phyloP scores from a whole-genome alignment of 2,888 invertebrate genomes.

The Phlogophora meticulosa region DNA sequence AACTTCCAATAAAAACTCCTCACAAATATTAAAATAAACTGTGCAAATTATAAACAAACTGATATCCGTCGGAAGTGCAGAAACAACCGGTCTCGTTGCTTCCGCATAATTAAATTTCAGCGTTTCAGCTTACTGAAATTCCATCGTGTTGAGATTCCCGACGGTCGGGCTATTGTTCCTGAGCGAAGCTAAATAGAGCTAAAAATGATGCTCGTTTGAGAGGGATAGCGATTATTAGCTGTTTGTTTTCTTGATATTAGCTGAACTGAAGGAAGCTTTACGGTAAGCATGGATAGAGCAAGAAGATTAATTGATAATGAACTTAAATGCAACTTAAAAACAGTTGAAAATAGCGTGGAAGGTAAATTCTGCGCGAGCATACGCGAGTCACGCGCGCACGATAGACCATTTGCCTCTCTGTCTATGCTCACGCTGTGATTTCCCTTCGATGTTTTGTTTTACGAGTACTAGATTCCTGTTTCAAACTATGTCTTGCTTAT shows the following conservation, averaged over 20 bases:
- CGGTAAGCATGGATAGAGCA: neutral
- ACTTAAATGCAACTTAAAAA: too few relatives aligned
- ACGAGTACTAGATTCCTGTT: too few relatives aligned
- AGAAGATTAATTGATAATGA: too few relatives aligned
- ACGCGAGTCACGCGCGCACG: too few relatives aligned
- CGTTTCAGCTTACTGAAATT: constrained; percentile 80
- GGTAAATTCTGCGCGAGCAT: too few relatives aligned
- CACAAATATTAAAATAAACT: constrained; percentile 48
- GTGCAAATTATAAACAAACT: constrained; percentile 68
- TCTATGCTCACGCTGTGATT: too few relatives aligned
- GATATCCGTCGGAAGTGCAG: constrained; percentile 66
- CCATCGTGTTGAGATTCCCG: constrained; percentile 71
- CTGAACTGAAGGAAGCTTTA: neutral
- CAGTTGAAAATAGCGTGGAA: too few relatives aligned
- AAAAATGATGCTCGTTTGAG: constrained; percentile 43
- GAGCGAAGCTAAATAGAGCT: constrained; percentile 52
- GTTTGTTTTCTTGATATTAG: constrained; percentile 8
- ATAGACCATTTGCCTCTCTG: too few relatives aligned
- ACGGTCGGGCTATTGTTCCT: constrained; percentile 60
- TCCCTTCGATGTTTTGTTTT: too few relatives aligned
- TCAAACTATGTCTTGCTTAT: too few relatives aligned
- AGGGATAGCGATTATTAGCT: constrained; percentile 22
- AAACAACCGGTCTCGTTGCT: constrained; percentile 72
- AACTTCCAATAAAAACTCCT: neutral
- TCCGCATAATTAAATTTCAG: constrained; percentile 80